phyloP scores from a whole-genome alignment of 1,140 invertebrate genomes.

The Geopemphigus sp. region DNA sequence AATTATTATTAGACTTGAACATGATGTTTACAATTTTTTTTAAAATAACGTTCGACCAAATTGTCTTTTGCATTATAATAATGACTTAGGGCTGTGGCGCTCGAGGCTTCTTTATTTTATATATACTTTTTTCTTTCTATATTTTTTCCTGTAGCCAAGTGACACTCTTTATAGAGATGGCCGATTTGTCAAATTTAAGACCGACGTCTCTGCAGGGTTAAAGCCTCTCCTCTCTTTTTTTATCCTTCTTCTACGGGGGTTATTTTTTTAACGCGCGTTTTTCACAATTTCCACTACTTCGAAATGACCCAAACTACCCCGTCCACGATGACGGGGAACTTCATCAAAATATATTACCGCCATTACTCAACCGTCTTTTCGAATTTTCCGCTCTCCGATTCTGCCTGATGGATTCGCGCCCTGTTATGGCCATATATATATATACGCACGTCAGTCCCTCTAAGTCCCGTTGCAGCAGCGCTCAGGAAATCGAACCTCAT shows the following conservation, averaged over 20 bases:
- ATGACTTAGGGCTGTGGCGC: slow-evolving; percentile 5
- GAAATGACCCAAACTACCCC: slow-evolving; percentile 26
- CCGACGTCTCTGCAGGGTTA: slow-evolving; percentile 43
- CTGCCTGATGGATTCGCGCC: slow-evolving; percentile 37
- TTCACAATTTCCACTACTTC: slow-evolving; percentile 46
- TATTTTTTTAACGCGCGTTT: slow-evolving; percentile 45
- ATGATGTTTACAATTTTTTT: not conserved
- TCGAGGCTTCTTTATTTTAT: not conserved
- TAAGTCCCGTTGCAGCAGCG: not conserved
- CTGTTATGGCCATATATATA: slow-evolving; percentile 36
- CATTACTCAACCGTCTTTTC: slow-evolving; percentile 49
- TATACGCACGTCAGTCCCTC: not conserved
- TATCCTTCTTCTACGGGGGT: slow-evolving; percentile 25
- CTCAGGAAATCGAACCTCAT: slow-evolving; percentile 45
- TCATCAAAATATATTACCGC: slow-evolving; percentile 46
- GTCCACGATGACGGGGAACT: slow-evolving; percentile 14
- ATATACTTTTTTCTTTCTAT: not conserved
- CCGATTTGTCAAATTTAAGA: slow-evolving; percentile 49
- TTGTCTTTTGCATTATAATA: slow-evolving; percentile 38
- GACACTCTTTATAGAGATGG: slow-evolving; percentile 34
- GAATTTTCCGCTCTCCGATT: slow-evolving; percentile 49
- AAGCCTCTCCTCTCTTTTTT: slow-evolving; percentile 32
- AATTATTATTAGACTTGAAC: not conserved
- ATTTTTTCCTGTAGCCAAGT: not conserved
- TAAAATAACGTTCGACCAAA: not conserved